Evolutionary conservation across 2,113 vertebrate genomes (phyloP), one percentile per base, ranked within the genome.

Genomic region (Sakesphorus luctuosus): DNA sequence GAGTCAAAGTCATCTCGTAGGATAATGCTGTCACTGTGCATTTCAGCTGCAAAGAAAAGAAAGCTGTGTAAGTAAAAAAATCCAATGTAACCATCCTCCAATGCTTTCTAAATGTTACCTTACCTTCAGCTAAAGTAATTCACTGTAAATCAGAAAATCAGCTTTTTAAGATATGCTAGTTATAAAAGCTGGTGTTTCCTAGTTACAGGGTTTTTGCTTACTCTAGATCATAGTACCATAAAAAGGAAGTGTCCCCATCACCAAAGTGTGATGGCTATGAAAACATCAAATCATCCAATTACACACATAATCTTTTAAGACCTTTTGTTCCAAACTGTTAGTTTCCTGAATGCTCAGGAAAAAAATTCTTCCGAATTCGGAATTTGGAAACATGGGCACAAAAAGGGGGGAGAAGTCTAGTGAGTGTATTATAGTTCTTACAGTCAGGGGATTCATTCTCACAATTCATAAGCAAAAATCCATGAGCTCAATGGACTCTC

Each of bases 1-100:
- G 99, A 99, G 95, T 99, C 99, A 97, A 99, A 99, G 96, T 99
- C 99, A 77, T 99, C 99, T 84, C 99, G 98, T 28, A 99, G 97
- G 84, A 99, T 99, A 87, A 99, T 97, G 55, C 99, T 99, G 93
- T 98, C 98, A 29, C 98, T 98, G 77, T 99, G 98, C 91, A 99
- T 97, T 97, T 99, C 99, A 96, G 99, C 99, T 99, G 74, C 71
- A 96, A 97, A 94, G n/a, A 50, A 85, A 81, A 79, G 3, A 82
- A 92, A 80, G 10, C 3, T 26, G 1, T 24, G 24, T 20, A 62
- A 78, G 19, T 40, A 75, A 87, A 63, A 31, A 73, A 31, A 10
- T 2, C 21, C 55, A 53, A 8, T 38, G n/a, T 26, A 68, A 82
- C 35, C 40, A 76, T 40, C 31, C 17, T 40, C 31, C 17, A 13